These are phyloP conservation scores for Oceanodroma leucorhoa DNA, from an alignment of 2,797 vertebrate genomes.

Conservation along the genomic window DNA sequence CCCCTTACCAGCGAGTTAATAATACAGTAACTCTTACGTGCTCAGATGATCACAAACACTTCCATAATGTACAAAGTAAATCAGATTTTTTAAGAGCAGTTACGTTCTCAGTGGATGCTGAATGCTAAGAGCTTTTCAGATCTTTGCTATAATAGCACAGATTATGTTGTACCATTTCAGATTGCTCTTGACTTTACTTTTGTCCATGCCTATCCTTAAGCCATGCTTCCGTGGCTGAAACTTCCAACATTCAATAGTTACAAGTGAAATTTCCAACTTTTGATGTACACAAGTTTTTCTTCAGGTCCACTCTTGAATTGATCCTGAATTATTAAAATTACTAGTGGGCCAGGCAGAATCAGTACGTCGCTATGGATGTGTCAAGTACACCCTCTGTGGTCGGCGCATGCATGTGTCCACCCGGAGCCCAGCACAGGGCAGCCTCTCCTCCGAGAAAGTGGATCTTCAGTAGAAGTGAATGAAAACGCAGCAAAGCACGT, in stretches of 20 bases:
- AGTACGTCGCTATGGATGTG: not conserved
- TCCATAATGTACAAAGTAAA: not conserved
- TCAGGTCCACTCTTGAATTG: not conserved
- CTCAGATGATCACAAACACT: not conserved
- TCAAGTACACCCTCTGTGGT: too few relatives aligned
- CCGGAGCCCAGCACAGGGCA: not conserved
- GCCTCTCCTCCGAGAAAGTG: not conserved
- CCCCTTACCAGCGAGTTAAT: not conserved
- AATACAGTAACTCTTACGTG: not conserved
- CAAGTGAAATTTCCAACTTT: not conserved
- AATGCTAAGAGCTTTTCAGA: not conserved
- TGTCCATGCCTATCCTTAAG: not conserved
- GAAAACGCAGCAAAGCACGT: not conserved
- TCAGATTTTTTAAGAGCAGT: not conserved
- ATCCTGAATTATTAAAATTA: not conserved
- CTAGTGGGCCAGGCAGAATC: not conserved
- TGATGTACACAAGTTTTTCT: not conserved
- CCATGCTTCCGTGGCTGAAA: not conserved
- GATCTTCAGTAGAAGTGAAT: not conserved
- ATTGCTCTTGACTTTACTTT: not conserved
- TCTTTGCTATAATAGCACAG: not conserved
- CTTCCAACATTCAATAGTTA: not conserved
- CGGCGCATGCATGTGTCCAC: rapidly evolving
- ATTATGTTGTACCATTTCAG: not conserved
- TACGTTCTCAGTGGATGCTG: not conserved